Conservation (phyloP, 64 coral and sea anemone genomes). For the Porites australiensis region DNA sequence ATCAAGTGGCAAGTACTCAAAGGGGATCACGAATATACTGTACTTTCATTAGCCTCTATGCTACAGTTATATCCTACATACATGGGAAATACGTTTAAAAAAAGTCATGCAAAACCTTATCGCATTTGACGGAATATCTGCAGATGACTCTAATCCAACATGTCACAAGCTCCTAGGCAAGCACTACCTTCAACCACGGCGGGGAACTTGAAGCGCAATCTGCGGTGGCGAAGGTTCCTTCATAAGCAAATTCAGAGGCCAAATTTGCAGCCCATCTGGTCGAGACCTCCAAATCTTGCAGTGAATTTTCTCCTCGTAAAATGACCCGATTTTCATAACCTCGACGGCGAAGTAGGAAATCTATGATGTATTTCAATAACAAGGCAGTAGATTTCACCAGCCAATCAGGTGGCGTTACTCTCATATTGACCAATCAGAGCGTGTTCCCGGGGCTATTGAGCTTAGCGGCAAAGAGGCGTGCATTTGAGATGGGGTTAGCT, state of each 20-base stretch:
- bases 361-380: conserved; percentile 55
- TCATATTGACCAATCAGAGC: conserved; percentile 58
- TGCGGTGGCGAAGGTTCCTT: neutral
- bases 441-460: conserved; percentile 55
- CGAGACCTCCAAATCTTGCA: too few species aligned
- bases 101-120: conserved; percentile 35
- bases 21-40: neutral
- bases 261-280: neutral
- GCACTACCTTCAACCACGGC: neutral
- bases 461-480: conserved; percentile 79
- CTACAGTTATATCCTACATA: neutral
- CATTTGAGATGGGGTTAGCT: conserved; percentile 38
- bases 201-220: neutral
- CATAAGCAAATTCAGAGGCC: neutral
- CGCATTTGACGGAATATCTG: neutral
- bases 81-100: neutral
- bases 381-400: conserved; percentile 14
- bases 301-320: neutral
- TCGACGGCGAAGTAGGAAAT: conserved; percentile 25
- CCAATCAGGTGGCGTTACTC: conserved; percentile 56
- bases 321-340: conserved; percentile 53
- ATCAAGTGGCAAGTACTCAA: neutral
- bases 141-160: neutral
- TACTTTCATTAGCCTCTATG: neutral
- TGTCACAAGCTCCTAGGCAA: too few species aligned